Evolutionary conservation across 1,140 invertebrate species (phyloP).

Genomic region (Papilio polyxenes): DNA sequence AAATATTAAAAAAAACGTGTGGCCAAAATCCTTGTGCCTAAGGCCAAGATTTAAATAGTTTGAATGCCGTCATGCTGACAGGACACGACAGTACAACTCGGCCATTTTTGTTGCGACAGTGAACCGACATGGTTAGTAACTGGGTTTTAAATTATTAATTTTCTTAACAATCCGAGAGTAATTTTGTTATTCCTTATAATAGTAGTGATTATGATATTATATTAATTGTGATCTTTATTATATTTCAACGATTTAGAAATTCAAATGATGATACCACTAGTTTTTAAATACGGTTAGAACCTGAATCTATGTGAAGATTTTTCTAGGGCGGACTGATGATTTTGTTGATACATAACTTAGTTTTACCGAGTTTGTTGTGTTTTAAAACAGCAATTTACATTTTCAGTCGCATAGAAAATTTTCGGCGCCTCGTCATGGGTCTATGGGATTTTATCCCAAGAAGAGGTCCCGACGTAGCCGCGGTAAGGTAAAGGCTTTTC

Average conservation of each 20-base stretch:
- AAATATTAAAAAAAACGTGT: not conserved
- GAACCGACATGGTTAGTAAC: constrained; percentile 65
- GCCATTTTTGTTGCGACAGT: constrained; percentile 75
- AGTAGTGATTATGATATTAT: constrained; percentile 25
- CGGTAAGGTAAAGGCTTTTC: constrained; percentile 99
- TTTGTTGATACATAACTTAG: constrained; percentile 14
- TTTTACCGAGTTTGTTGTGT: not conserved
- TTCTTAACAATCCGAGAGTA: constrained; percentile 46
- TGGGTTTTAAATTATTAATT: constrained; percentile 41
- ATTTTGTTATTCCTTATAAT: not conserved
- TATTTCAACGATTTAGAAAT: constrained; percentile 34
- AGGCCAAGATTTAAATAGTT: not conserved
- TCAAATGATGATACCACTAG: constrained; percentile 70
- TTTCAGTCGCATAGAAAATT: constrained; percentile 99
- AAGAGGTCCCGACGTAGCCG: constrained; percentile 97
- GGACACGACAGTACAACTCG: constrained; percentile 43
- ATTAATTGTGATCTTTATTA: constrained; percentile 29
- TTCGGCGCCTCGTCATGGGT: constrained; percentile 99
- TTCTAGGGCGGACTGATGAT: constrained; percentile 80
- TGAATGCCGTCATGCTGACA: not conserved
- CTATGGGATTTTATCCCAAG: constrained; percentile 99
- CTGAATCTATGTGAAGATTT: constrained; percentile 75
- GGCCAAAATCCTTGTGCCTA: not conserved
- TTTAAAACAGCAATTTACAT: not conserved
- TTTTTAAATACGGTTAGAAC: constrained; percentile 77